Evolutionary conservation across 37 sponge, comb jelly and placozoan genomes (phyloP).

Genomic region (Chondrosia reniformis): DNA sequence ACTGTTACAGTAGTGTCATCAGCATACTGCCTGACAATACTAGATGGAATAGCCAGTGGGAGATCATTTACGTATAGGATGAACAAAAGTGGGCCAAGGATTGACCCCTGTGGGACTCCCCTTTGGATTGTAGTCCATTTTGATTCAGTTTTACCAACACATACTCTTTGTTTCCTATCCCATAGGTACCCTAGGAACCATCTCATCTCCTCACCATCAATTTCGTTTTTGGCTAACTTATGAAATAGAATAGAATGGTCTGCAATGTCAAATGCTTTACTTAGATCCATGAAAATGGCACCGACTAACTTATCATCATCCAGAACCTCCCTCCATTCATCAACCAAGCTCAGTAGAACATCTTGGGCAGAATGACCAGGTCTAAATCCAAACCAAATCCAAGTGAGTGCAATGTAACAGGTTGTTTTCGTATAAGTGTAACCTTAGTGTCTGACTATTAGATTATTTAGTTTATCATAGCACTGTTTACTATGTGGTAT

Average conservation of each 20-base stretch:
- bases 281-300: conserved; percentile 10
- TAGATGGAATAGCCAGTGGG: no score
- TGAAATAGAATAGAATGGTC: neutral
- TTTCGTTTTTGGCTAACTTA: neutral
- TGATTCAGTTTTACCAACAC: neutral
- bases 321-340: conserved; percentile 4
- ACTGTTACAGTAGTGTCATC: no score
- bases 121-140: conserved; percentile 28
- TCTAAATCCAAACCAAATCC: conserved; percentile 29
- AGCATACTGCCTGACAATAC: no score
- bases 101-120: no score
- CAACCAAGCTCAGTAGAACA: conserved; percentile 8
- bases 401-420: neutral
- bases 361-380: conserved; percentile 24
- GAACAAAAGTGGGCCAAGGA: no score
- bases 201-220: neutral
- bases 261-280: conserved; percentile 22
- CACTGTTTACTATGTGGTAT: no score
- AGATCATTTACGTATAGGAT: no score
- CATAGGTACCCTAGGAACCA: conserved; percentile 12
- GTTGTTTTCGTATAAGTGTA: conserved; percentile 1
- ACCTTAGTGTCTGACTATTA: no score
- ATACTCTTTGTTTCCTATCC: neutral
- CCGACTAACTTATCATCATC: neutral
- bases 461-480: no score